Evolutionary conservation across 2,797 vertebrate species (phyloP), one percentile per base, ranked within the genome.

Genomic region (Nothura maculosa): DNA sequence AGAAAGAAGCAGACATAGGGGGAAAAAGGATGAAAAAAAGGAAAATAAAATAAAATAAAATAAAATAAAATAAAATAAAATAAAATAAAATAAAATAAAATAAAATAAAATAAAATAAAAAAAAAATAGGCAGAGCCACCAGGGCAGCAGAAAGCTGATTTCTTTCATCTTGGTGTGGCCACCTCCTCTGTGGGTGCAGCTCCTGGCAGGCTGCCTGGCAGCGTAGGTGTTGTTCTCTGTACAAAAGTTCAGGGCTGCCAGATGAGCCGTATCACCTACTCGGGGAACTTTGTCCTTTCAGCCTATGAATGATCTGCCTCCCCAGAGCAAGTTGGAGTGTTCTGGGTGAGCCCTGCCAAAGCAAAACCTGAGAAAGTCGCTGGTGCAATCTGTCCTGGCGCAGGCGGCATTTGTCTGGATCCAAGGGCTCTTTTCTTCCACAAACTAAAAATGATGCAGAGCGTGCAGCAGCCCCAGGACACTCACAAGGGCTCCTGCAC

Each of bases 211-310:
- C 34, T 0, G 82, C 95, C 96, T 10, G 0, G 78, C 48, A 24
- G 95, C 0, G 92, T 96, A 94, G 97, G 96, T 78, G 96, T 89
- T 85, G 95, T 93, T 92, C 81, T 72, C 68, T 34, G 93, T 50
- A 24, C 92, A 24, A 95, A 95, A 88, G 96, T 88, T 92, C 96
- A 96, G 85, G 70, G 92, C 96, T 97, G 96, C 95, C 86, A 94
- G 88, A 67, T 72, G 76, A 96, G 92, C 94, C 2, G 0, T 94
- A 72, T 95, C 96, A 93, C 92, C 94, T 47, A 36, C 82, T 34
- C 54, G 8, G 63, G 70, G 83, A 94, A 97, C 96, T 96, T 96
- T 95, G 94, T 89, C 94, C 94, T 90, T 78, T 77, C 86, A 68
- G 90, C 48, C 25, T 66, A 4, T 32, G 7, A 70, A 64, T 76